Conservation (phyloP, 2,888 invertebrate species). For the Diaperis boleti region DNA sequence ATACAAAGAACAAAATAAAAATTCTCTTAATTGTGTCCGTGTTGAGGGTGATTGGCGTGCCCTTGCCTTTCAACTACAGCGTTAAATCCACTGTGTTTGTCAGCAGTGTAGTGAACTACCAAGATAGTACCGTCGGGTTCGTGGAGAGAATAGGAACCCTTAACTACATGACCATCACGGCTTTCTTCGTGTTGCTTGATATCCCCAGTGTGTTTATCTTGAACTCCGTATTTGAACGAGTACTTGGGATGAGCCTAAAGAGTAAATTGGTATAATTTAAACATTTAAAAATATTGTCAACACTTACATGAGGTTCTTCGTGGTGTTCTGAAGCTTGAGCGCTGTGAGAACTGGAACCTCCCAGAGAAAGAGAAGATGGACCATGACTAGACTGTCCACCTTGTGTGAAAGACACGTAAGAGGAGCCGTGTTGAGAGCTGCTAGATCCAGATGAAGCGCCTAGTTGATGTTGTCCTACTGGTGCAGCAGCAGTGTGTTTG, state of each 20-base stretch:
- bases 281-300: too few species aligned
- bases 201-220: conserved; percentile 73
- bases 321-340: conserved; percentile 61
- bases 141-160: conserved; percentile 67
- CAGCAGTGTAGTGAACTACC: conserved; percentile 71
- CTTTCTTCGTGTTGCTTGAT: conserved; percentile 66
- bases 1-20: too few species aligned
- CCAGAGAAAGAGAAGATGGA: neutral
- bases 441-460: neutral
- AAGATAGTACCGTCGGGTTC: conserved; percentile 70
- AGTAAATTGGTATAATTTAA: neutral
- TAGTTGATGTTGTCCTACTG: too few species aligned
- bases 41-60: conserved; percentile 69
- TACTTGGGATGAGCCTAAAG: conserved; percentile 71
- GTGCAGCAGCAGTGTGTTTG: too few species aligned
- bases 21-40: conserved; percentile 1
- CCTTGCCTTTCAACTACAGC: conserved; percentile 63
- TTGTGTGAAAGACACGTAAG: neutral
- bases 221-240: conserved; percentile 74
- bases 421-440: neutral
- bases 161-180: conserved; percentile 69
- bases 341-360: neutral
- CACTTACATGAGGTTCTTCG: conserved; percentile 13
- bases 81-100: conserved; percentile 69
- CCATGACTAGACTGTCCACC: neutral